phyloP scores from a whole-genome alignment of 2,113 vertebrate genomes.

The Mesocricetus auratus region DNA sequence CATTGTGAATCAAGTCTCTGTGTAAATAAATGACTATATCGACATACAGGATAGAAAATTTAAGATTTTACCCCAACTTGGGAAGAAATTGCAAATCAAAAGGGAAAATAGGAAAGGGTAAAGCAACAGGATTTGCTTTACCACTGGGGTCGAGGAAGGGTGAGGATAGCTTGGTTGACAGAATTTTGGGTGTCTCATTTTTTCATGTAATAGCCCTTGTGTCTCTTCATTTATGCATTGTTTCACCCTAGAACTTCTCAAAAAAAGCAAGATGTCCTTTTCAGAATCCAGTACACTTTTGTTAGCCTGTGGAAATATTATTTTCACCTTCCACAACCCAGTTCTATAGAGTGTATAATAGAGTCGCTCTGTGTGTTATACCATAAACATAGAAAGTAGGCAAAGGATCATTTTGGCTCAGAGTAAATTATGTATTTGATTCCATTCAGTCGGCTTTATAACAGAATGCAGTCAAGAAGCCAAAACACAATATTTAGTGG shows the following conservation, averaged over 20 bases:
- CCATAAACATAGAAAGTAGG: background rate
- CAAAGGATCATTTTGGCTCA: conserved; percentile 39
- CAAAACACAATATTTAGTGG: conserved; percentile 29
- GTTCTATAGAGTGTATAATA: background rate
- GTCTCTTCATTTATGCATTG: background rate
- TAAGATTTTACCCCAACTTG: background rate
- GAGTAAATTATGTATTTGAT: conserved; percentile 54
- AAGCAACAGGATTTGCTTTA: background rate
- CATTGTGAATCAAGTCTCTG: background rate
- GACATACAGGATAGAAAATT: background rate
- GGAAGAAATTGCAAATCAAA: background rate
- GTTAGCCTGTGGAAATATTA: background rate
- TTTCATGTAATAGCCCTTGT: background rate
- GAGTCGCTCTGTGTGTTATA: background rate
- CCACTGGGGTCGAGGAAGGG: background rate
- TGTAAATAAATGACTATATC: background rate
- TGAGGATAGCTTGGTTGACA: background rate
- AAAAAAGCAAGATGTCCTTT: conserved; percentile 35
- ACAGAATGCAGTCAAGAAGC: conserved; percentile 46
- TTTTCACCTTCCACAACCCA: background rate
- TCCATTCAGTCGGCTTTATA: conserved; percentile 19
- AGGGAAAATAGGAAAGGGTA: background rate
- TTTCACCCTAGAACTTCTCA: background rate
- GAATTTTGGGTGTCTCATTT: background rate
- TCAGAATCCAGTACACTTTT: background rate